phyloP scores from a whole-genome alignment of 1,140 invertebrate species.

The Drosophila sproati region DNA sequence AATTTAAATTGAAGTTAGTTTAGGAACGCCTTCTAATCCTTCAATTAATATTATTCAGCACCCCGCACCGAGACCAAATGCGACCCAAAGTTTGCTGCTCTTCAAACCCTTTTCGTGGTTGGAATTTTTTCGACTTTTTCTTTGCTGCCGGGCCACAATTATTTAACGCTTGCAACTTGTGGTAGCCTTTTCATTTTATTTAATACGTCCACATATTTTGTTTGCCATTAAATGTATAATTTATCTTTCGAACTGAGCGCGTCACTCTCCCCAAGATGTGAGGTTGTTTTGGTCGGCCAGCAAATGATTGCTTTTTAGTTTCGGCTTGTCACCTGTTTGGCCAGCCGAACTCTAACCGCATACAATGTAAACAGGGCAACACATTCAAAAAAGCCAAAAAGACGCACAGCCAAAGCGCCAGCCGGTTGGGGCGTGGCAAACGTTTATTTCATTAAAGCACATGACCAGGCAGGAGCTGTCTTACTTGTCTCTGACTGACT shows the following conservation, averaged over 20 bases:
- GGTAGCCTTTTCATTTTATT: slow-evolving; percentile 13
- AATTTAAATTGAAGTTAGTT: slow-evolving; percentile 82
- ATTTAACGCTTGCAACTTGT: slow-evolving; percentile 61
- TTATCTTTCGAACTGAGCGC: slow-evolving; percentile 61
- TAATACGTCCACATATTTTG: slow-evolving; percentile 16
- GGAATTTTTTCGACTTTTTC: slow-evolving; percentile 46
- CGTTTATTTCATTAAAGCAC: slow-evolving; percentile 68
- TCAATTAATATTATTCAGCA: slow-evolving; percentile 80
- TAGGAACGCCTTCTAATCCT: slow-evolving; percentile 76
- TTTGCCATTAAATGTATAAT: slow-evolving; percentile 65
- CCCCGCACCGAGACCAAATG: slow-evolving; percentile 40
- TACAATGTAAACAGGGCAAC: slow-evolving; percentile 24
- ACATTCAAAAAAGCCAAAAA: slow-evolving; percentile 21
- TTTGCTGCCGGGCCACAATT: slow-evolving; percentile 52
- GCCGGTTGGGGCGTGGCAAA: slow-evolving; percentile 35
- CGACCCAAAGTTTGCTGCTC: slow-evolving; percentile 57
- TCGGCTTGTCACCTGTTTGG: slow-evolving; percentile 65
- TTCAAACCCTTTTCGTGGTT: slow-evolving; percentile 73
- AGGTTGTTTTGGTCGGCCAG: background rate
- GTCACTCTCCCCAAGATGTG: slow-evolving; percentile 8
- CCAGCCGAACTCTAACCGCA: slow-evolving; percentile 33
- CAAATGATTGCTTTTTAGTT: slow-evolving; percentile 55
- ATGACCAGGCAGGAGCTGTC: slow-evolving; percentile 47
- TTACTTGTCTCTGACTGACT: slow-evolving; percentile 55
- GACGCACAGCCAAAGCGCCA: slow-evolving; percentile 15